Conservation (phyloP, 2,888 invertebrate genomes). For the Thera britannica region DNA sequence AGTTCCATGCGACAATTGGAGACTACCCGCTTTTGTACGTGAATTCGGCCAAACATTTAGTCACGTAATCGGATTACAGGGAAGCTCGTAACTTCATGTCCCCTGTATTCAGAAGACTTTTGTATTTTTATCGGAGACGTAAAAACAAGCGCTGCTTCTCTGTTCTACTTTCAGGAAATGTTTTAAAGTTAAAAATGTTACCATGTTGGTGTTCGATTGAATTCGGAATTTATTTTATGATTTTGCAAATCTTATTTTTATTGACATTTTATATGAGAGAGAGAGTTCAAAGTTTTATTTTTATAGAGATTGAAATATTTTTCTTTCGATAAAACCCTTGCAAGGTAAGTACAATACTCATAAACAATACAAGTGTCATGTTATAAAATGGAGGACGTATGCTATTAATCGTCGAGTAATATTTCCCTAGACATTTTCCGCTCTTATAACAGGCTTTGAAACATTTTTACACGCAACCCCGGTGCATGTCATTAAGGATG, state of each 20-base stretch:
- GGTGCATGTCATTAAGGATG: slow-evolving; percentile 41
- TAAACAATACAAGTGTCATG: slow-evolving; percentile 9
- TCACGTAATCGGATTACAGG: slow-evolving; percentile 67
- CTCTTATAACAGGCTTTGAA: slow-evolving; percentile 31
- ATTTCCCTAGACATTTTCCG: slow-evolving; percentile 25
- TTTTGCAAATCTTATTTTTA: neutral
- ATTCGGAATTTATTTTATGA: slow-evolving; percentile 2
- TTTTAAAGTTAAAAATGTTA: slow-evolving; percentile 7
- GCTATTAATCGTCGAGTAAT: slow-evolving; percentile 27
- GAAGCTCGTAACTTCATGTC: slow-evolving; percentile 52
- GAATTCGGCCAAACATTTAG: slow-evolving; percentile 53
- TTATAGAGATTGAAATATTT: too few species aligned
- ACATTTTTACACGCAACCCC: slow-evolving; percentile 34
- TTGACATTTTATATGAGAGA: too few species aligned
- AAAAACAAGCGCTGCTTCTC: slow-evolving; percentile 31
- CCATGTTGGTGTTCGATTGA: slow-evolving; percentile 8
- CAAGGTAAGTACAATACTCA: neutral
- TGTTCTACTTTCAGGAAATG: slow-evolving; percentile 27
- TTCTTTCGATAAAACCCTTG: neutral
- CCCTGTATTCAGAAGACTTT: slow-evolving; percentile 47
- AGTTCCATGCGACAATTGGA: neutral
- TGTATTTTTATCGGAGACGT: slow-evolving; percentile 42
- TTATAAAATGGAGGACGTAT: slow-evolving; percentile 19
- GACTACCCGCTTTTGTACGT: slow-evolving; percentile 11
- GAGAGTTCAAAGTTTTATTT: too few species aligned